phyloP scores from a whole-genome alignment of 2,113 vertebrate genomes.

The Chauna torquata region DNA sequence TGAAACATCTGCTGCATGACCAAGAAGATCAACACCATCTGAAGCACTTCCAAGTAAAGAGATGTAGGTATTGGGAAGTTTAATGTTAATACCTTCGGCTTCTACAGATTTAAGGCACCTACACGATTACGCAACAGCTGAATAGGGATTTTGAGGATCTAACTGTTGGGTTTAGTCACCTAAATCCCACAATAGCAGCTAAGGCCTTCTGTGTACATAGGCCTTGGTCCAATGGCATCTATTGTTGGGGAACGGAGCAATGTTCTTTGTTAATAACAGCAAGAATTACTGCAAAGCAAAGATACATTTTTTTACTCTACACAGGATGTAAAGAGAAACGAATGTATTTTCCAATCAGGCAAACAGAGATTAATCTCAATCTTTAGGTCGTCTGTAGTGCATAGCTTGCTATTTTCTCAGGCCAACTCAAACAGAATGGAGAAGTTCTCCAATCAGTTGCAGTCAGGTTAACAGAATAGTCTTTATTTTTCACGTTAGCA shows the following conservation, averaged over 20 bases:
- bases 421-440: slow-evolving; percentile 32
- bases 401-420: background rate
- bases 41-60: background rate
- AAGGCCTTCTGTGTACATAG: background rate
- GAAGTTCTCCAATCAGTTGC: background rate
- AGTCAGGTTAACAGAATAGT: slow-evolving; percentile 16
- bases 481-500: slow-evolving; percentile 7
- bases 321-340: background rate
- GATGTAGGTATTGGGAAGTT: background rate
- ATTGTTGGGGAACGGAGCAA: background rate
- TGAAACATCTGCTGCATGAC: background rate
- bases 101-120: background rate
- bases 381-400: background rate
- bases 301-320: background rate
- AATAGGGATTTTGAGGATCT: background rate
- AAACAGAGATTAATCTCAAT: background rate
- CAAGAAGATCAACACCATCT: background rate
- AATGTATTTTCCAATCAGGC: background rate
- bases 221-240: background rate
- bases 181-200: background rate
- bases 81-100: background rate
- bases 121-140: background rate
- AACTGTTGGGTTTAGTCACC: background rate
- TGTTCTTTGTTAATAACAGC: background rate
- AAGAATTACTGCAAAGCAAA: background rate